phyloP scores from a whole-genome alignment of 2,888 invertebrate species.

The Orchesellides sinensis region DNA sequence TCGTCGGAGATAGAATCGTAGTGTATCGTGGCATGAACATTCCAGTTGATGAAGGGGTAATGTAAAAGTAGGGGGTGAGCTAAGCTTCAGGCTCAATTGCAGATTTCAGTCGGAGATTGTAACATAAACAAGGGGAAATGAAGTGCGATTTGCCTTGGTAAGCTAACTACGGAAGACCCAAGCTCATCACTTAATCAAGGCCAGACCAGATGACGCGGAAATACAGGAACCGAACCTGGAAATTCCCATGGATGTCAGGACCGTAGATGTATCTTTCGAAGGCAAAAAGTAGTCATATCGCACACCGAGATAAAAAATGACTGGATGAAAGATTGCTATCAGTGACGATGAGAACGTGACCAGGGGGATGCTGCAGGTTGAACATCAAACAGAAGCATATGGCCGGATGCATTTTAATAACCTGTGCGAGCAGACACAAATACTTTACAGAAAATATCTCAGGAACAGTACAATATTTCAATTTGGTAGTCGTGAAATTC shows the following conservation, averaged over 20 bases:
- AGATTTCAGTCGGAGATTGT: slow-evolving; percentile 27
- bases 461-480: too few species aligned
- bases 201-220: slow-evolving; percentile 37
- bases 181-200: neutral
- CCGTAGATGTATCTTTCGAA: neutral
- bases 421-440: too few species aligned
- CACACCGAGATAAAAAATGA: too few species aligned
- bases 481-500: too few species aligned
- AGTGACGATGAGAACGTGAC: neutral
- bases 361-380: slow-evolving; percentile 27
- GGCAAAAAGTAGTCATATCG: slow-evolving; percentile 4
- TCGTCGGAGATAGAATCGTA: too few species aligned
- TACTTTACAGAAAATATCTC: too few species aligned
- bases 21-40: too few species aligned
- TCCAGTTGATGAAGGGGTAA: too few species aligned
- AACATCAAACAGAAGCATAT: neutral
- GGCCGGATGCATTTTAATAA: neutral
- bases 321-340: slow-evolving; percentile 11
- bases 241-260: slow-evolving; percentile 39
- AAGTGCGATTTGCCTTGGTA: slow-evolving; percentile 20
- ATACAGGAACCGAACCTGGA: slow-evolving; percentile 44
- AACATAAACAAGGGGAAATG: slow-evolving; percentile 57
- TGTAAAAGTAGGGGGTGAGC: too few species aligned
- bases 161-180: neutral
- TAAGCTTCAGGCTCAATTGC: too few species aligned